Conservation (phyloP, 2,888 invertebrate species). For the Diachrysia chrysitis region DNA sequence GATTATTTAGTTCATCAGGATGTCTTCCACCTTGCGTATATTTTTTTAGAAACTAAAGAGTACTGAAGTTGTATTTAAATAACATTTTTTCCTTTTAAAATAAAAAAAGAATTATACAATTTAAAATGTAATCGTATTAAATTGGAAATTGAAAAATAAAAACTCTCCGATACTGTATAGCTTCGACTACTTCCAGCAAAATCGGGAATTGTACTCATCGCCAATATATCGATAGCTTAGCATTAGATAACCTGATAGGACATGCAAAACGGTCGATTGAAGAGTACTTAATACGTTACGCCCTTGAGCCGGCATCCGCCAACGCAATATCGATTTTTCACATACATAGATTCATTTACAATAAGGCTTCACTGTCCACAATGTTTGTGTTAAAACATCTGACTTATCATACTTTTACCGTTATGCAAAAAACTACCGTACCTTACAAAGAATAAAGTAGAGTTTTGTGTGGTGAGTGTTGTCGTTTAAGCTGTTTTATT, state of each 20-base stretch:
- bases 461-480: conserved; percentile 25
- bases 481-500: conserved; percentile 53
- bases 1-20: no score
- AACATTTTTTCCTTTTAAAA: no score
- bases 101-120: no score
- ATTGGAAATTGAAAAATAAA: conserved; percentile 1
- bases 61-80: no score
- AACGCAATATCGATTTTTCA: conserved; percentile 85
- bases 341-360: conserved; percentile 82
- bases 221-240: conserved; percentile 27
- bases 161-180: not conserved
- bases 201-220: not conserved
- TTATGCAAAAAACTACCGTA: conserved; percentile 63
- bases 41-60: no score
- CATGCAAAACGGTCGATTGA: conserved; percentile 60
- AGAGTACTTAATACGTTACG: conserved; percentile 67
- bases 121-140: no score
- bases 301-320: conserved; percentile 83
- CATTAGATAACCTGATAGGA: conserved; percentile 34
- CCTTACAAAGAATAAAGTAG: conserved; percentile 36
- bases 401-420: conserved; percentile 57
- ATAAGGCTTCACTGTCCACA: conserved; percentile 82
- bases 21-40: no score
- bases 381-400: conserved; percentile 59
- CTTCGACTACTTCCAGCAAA: not conserved